A percentile compares a stretch with the other conserved stretches of the same genome.
Evolutionary conservation across 2,888 invertebrate genomes (phyloP).

Genomic region (Eristalinus aeneus): DNA sequence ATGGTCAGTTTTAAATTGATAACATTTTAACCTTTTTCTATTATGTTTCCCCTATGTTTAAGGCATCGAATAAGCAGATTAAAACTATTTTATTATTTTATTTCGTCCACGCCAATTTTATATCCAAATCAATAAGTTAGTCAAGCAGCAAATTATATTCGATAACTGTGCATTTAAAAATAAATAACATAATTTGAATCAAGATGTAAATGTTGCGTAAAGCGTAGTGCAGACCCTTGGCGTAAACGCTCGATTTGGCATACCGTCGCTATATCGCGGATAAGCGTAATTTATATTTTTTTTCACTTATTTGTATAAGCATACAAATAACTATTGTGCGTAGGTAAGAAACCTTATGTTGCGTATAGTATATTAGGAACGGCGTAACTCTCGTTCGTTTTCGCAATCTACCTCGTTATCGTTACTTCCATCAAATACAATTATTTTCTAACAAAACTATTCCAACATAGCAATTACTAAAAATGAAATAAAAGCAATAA

Average conservation of each 20-base stretch:
- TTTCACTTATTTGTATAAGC: conserved; percentile 61
- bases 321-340: conserved; percentile 64
- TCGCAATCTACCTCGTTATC: conserved; percentile 6
- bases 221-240: conserved; percentile 55
- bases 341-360: conserved; percentile 26
- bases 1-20: no score
- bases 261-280: conserved; percentile 19
- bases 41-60: no score
- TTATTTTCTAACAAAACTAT: conserved; percentile 32
- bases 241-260: conserved; percentile 39
- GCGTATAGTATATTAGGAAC: conserved; percentile 38
- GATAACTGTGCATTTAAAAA: neutral
- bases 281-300: conserved; percentile 49
- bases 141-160: neutral
- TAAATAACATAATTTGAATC: neutral
- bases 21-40: no score
- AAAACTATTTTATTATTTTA: no score
- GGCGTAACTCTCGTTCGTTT: conserved; percentile 47
- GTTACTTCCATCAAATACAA: conserved; percentile 25
- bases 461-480: conserved; percentile 48
- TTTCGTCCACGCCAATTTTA: no score
- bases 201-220: conserved; percentile 64
- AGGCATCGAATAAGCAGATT: no score
- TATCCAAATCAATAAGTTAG: neutral
- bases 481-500: neutral